Evolutionary conservation across 2,888 invertebrate species (phyloP).

Genomic region (Cylindroiulus punctatus): DNA sequence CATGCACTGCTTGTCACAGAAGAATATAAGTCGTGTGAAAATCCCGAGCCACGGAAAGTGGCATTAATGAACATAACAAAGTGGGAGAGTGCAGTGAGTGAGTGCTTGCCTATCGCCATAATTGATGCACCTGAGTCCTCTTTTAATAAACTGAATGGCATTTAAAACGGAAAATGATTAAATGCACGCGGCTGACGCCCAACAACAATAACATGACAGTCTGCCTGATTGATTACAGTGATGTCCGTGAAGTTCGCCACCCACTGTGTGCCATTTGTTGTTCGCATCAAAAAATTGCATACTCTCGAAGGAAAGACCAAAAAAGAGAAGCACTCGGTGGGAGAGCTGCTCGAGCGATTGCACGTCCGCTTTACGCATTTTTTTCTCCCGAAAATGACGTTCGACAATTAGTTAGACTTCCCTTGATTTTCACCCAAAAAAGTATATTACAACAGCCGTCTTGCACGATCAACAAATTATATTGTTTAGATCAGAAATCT

Average conservation of each 20-base stretch:
- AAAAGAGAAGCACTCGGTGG: slow-evolving; percentile 42
- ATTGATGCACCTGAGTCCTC: slow-evolving; percentile 45
- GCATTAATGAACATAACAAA: slow-evolving; percentile 31
- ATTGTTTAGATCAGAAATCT: slow-evolving; percentile 40
- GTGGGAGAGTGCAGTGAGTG: background rate
- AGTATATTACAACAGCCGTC: slow-evolving; percentile 25
- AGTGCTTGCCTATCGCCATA: background rate
- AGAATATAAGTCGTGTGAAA: slow-evolving; percentile 38
- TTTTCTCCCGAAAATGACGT: background rate
- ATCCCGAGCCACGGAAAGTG: slow-evolving; percentile 13
- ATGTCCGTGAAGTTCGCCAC: slow-evolving; percentile 52
- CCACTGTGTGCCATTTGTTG: slow-evolving; percentile 51
- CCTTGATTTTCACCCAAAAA: slow-evolving; percentile 33
- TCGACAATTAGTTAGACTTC: slow-evolving; percentile 45
- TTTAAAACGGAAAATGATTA: slow-evolving; percentile 47
- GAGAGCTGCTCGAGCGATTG: slow-evolving; percentile 46
- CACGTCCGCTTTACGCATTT: slow-evolving; percentile 13
- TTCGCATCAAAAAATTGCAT: slow-evolving; percentile 49
- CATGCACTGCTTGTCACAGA: background rate
- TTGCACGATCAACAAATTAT: slow-evolving; percentile 47
- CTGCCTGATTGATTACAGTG: slow-evolving; percentile 48
- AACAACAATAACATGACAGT: slow-evolving; percentile 47
- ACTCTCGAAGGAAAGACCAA: slow-evolving; percentile 36
- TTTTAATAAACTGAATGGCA: slow-evolving; percentile 47
- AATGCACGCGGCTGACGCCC: slow-evolving; percentile 45